Percentiles rank a stretch among this genome's conserved stretches.
Evolutionary conservation across 2,888 invertebrate genomes (phyloP).

Genomic region (Halictus quadricinctus): DNA sequence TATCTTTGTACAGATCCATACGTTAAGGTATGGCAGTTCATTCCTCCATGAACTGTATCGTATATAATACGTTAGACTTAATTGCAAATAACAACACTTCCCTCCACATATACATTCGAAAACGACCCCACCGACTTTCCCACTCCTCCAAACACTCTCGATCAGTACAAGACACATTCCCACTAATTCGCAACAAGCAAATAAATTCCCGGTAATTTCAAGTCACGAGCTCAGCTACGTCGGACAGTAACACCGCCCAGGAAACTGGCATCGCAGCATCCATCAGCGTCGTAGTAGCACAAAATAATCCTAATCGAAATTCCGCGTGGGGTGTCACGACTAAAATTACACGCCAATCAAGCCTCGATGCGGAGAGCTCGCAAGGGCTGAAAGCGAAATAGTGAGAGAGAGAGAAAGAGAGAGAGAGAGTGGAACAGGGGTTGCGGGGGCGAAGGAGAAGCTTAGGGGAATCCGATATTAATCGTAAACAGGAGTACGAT

Average conservation of each 20-base stretch:
- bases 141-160: background rate
- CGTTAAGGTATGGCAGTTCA: too few species aligned
- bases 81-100: too few species aligned
- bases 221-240: background rate
- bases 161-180: background rate
- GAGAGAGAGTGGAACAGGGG: background rate
- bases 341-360: constrained; percentile 27
- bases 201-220: background rate
- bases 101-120: background rate
- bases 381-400: too few species aligned
- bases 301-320: constrained; percentile 23
- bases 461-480: constrained; percentile 34
- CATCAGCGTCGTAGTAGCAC: background rate
- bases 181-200: background rate
- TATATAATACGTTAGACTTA: too few species aligned
- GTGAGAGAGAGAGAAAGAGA: background rate
- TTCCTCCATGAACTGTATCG: too few species aligned
- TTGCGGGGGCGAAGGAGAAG: background rate
- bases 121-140: background rate
- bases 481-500: constrained; percentile 37
- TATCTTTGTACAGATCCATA: too few species aligned
- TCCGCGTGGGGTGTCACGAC: constrained; percentile 15
- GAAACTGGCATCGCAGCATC: background rate
- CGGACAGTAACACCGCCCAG: background rate
- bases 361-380: background rate